Evolutionary conservation across 2,797 vertebrate species (phyloP), one percentile per base, ranked within the genome.

Genomic region (Crenuchus spilurus): DNA sequence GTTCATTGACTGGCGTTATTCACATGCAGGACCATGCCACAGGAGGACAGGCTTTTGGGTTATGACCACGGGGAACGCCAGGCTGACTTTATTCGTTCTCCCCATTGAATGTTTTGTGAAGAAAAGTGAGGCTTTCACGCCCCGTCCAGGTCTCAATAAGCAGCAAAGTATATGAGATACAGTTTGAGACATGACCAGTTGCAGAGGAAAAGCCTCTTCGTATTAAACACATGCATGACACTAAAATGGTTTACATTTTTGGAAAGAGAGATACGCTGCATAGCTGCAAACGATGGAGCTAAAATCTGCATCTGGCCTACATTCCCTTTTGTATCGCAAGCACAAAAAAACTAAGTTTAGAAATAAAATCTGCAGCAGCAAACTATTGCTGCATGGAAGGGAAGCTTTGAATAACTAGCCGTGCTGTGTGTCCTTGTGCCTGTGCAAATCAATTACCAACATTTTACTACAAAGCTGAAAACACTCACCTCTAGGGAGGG

Each of bases 1-100:
- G 75, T 74, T 80, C 89, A 82, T 90, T 87, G 88, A 87, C 88
- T 70, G 72, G 65, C 18, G 55, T 24, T 42, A 70, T 70, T 76
- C 60, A 46, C 16, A 72, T 67, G 26, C 62, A 65, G 68, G n/a
- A 22, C 74, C 67, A 76, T 13, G 14, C 20, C 51, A 11, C 31
- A 41, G 13, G 3, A 41, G 22, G 28, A 18, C 65, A 2, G 2
- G 48, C 28, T 55, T 72, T 39, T 63, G 78, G 65, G 60, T 67
- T 46, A 18, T 31, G 61, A 79, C 33, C 54, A 22, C 39, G 41
- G 4, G 22, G 10, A 42, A 80, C 73, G 28, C 13, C 41, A 9
- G 35, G 35, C 18, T 28, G 14, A 6, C 14, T 58, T 71, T 48
- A 42, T 75, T 65, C 35, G 26, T 64, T 48, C 41, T 61, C 7